Conservation (phyloP, 53 echinoderm and acorn worm species). For the Henricia sp. region DNA sequence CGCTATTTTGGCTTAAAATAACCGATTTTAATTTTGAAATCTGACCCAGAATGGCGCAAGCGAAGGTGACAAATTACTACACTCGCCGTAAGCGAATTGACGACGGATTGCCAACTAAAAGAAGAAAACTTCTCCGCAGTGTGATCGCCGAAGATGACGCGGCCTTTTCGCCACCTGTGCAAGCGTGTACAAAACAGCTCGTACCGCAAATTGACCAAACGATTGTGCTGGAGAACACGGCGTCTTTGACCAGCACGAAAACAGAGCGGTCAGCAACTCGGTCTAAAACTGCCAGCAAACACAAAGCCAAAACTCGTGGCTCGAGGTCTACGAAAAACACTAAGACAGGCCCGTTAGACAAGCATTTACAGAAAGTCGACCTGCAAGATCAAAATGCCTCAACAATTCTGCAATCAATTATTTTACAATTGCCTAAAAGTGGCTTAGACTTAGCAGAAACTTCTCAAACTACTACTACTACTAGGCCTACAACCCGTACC, state of each 20-base stretch:
- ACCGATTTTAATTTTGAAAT: background rate
- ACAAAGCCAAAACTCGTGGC: conserved; percentile 3
- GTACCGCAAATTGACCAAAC: conserved; percentile 11
- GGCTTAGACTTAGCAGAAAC: background rate
- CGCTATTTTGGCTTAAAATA: background rate
- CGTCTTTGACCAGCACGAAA: background rate
- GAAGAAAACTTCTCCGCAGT: conserved; percentile 57
- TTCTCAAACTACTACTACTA: no score
- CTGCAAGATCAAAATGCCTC: background rate
- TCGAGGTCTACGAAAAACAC: background rate
- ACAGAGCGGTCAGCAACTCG: background rate
- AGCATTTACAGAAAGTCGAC: background rate
- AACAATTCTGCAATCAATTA: background rate
- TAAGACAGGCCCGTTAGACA: conserved; percentile 43
- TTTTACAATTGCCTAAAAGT: background rate
- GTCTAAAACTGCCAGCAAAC: background rate
- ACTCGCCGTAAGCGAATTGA: conserved; percentile 64
- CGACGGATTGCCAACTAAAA: conserved; percentile 60
- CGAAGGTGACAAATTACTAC: conserved; percentile 86
- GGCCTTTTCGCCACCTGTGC: background rate
- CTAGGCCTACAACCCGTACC: background rate
- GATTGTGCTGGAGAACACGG: conserved; percentile 17
- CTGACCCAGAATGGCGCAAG: conserved; percentile 76
- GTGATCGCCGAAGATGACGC: background rate
- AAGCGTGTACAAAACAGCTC: conserved; percentile 11